phyloP scores from a whole-genome alignment of 1,140 invertebrate species.

The Caenorhabditis elegans region WBcel235 BX284602.5:11112501-11113000 shows the following conservation, averaged over 20 bases:
- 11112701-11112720: neutral
- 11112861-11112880: too few species aligned
- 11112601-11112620: neutral
- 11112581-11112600: slow-evolving; percentile 7
- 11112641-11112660: neutral
- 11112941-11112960: too few species aligned
- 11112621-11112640: neutral
- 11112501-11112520: neutral
- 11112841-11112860: neutral
- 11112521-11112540: neutral
- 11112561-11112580: slow-evolving; percentile 19
- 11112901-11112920: too few species aligned
- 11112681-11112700: neutral
- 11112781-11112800: slow-evolving; percentile 11
- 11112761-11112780: neutral
- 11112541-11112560: slow-evolving; percentile 1
- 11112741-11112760: slow-evolving; percentile 11
- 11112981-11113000: too few species aligned
- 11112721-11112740: neutral
- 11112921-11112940: too few species aligned
- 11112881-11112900: too few species aligned
- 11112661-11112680: slow-evolving; percentile 29
- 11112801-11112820: neutral
- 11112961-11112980: too few species aligned
- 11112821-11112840: neutral